phyloP scores from a whole-genome alignment of 2,113 vertebrate species.

The Psophia crepitans region DNA sequence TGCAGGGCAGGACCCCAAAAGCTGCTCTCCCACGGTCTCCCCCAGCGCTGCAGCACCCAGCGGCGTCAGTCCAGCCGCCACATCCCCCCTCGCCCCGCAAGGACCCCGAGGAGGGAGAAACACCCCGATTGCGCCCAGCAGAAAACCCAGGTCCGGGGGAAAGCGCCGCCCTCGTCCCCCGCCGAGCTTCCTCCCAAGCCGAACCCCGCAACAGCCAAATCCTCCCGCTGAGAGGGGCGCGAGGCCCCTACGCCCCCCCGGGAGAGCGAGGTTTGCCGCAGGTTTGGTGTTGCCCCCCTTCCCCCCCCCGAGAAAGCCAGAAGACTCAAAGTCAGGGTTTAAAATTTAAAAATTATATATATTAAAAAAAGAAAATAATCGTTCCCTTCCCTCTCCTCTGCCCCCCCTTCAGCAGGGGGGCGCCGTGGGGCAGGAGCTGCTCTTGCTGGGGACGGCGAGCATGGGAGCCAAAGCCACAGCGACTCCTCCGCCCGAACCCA shows the following conservation, averaged over 20 bases:
- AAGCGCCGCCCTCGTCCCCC: not conserved
- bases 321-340: not conserved
- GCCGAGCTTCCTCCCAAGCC: not conserved
- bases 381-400: not conserved
- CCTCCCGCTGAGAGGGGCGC: not conserved
- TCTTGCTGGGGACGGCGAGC: not conserved
- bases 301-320: not conserved
- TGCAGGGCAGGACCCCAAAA: accelerated
- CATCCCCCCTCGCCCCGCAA: not conserved
- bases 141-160: not conserved
- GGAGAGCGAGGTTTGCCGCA: not conserved
- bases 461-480: not conserved
- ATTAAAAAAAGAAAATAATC: not conserved
- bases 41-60: no score
- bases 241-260: not conserved
- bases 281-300: no score
- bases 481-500: not conserved
- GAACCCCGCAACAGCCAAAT: not conserved
- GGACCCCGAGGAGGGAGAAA: not conserved
- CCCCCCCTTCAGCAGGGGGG: no score
- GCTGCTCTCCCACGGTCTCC: not conserved
- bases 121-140: not conserved
- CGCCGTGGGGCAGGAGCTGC: no score
- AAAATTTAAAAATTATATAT: not conserved
- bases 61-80: no score